Evolutionary conservation across 2,797 vertebrate species (phyloP).

Genomic region (Acanthurus tractus): DNA sequence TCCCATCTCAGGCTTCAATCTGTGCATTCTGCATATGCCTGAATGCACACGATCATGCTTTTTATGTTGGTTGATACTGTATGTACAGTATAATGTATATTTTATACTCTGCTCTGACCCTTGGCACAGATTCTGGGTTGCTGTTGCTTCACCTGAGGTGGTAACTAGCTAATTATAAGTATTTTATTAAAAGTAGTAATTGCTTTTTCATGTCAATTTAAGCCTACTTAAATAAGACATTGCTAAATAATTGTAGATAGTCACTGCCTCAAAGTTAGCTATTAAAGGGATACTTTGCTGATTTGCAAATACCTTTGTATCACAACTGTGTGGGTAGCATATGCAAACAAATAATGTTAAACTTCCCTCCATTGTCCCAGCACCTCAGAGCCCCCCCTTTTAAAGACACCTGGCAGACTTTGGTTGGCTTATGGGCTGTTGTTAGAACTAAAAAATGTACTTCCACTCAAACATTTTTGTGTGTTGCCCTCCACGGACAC

Average conservation of each 20-base stretch:
- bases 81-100: not conserved
- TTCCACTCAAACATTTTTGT: no score
- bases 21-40: constrained; percentile 18
- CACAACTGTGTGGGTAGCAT: no score
- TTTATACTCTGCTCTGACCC: constrained; percentile 5
- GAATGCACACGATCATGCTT: constrained; percentile 32
- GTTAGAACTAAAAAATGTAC: no score
- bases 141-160: not conserved
- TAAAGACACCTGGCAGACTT: no score
- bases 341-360: no score
- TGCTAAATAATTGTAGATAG: not conserved
- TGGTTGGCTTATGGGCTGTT: no score
- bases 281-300: not conserved
- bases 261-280: not conserved
- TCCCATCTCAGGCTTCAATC: constrained; percentile 21
- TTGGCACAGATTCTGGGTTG: not conserved
- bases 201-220: constrained; percentile 31
- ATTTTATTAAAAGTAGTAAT: constrained; percentile 30
- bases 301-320: no score
- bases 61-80: not conserved
- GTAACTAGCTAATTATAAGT: constrained; percentile 1
- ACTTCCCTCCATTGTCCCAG: no score
- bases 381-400: no score
- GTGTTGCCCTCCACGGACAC: no score
- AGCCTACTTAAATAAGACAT: not conserved